Evolutionary conservation across 2,888 invertebrate genomes (phyloP).

Genomic region (Hydropsyche betteni): DNA sequence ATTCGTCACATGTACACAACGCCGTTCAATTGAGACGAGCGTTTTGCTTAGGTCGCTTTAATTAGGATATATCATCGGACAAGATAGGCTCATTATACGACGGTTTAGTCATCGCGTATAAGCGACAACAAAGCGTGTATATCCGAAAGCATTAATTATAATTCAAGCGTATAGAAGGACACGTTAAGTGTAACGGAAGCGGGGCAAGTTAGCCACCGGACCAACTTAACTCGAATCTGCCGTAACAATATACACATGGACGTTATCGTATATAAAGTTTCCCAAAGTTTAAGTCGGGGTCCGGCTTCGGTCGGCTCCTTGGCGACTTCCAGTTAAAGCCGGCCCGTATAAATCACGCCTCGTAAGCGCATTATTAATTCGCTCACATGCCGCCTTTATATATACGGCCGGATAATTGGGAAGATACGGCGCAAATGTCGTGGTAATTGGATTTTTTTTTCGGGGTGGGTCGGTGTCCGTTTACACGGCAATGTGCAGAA

Average conservation of each 20-base stretch:
- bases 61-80: slow-evolving; percentile 48
- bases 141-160: slow-evolving; percentile 18
- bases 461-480: neutral
- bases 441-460: neutral
- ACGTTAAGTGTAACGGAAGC: slow-evolving; percentile 40
- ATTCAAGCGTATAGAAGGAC: slow-evolving; percentile 25
- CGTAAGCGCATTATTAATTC: slow-evolving; percentile 1
- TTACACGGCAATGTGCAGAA: neutral
- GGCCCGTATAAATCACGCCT: slow-evolving; percentile 27
- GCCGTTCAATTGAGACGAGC: slow-evolving; percentile 45
- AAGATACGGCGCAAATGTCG: too few species aligned
- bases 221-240: too few species aligned
- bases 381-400: neutral
- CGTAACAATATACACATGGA: neutral
- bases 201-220: slow-evolving; percentile 9
- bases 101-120: neutral
- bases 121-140: too few species aligned
- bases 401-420: neutral
- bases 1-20: slow-evolving; percentile 41
- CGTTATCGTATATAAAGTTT: slow-evolving; percentile 27
- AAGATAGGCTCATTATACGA: slow-evolving; percentile 36
- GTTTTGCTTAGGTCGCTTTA: slow-evolving; percentile 45
- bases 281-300: slow-evolving; percentile 5
- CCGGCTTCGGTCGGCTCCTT: slow-evolving; percentile 36
- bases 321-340: slow-evolving; percentile 30